Base-by-base conservation (phyloP, 2,888 invertebrate genomes). In the Mylabris sibirica region DNA sequence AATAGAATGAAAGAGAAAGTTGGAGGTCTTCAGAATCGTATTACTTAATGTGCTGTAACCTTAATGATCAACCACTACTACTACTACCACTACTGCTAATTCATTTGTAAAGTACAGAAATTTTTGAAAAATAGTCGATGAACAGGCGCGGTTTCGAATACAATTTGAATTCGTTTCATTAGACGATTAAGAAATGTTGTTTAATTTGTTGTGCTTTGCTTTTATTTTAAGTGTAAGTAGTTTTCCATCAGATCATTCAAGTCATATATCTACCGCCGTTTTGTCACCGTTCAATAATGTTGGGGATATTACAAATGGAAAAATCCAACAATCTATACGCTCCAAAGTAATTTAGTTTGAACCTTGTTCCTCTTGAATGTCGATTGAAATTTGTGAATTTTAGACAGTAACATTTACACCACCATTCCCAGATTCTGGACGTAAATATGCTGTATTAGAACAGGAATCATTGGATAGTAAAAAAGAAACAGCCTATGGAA, bases 401-500 rank as follows among this genome's bases (percentile, higher is more conserved):
- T 57, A 70, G 70, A 38, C 65, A 9, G 17, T 67, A n/a, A 35
- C 64, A 14, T 57, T 73, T 17, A 63, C 68, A 26, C 75, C 78
- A 2, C 60, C 74, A 34, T 81, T 81, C 69, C 82, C 82, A 6
- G 78, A 80, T 65, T 81, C 81, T 38, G 84, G 85, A 3, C 75
- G 83, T 59, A 79, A 80, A 67, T 65, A 76, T 20, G 81, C 84
- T 0, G 74, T 81, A 8, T 64, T 80, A 8, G 84, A 83, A 72
- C 72, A 73, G 49, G 84, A 84, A 73, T 74, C 79, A 5, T 57
- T 79, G 35, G 73, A 82, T 12, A 80, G 83, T 49, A 76, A 81
- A 74, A 70, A 77, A 5, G 84, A 84, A 64, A 77, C 83, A 11
- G 74, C 79, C 63, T 85, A 84, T 67, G 80, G 79, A 1, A 71